Conservation (phyloP, 2,888 invertebrate genomes). For the Synanthedon formicaeformis region DNA sequence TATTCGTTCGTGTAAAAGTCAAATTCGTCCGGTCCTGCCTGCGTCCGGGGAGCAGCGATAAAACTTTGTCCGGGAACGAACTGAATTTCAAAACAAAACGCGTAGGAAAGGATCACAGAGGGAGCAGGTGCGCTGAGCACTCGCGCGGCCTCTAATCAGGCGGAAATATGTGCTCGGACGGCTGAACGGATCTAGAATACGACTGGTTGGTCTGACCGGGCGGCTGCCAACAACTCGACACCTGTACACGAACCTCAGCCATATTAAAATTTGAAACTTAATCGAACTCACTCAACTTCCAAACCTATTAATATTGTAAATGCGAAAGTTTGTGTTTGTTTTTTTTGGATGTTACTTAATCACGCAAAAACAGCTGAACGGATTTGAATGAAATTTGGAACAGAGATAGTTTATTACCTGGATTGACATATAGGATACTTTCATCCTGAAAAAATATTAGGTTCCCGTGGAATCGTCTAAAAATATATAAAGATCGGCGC, state of each 20-base stretch:
- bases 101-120: conserved; percentile 44
- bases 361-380: too few species aligned
- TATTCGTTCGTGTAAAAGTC: conserved; percentile 31
- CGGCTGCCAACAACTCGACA: background rate
- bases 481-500: too few species aligned
- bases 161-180: conserved; percentile 59
- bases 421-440: too few species aligned
- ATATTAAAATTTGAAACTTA: conserved; percentile 21
- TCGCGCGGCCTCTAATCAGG: conserved; percentile 60
- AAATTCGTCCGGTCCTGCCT: conserved; percentile 41
- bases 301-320: conserved; percentile 5
- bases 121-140: conserved; percentile 53
- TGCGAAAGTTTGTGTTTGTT: too few species aligned
- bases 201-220: background rate
- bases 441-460: too few species aligned
- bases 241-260: conserved; percentile 1
- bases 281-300: conserved; percentile 29
- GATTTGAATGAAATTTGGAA: too few species aligned
- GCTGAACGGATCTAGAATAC: conserved; percentile 5
- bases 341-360: too few species aligned
- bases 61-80: conserved; percentile 43
- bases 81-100: conserved; percentile 54
- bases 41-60: conserved; percentile 34
- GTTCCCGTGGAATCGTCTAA: too few species aligned
- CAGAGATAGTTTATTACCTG: too few species aligned